Percentiles rank a stretch among this genome's conserved stretches.
These are phyloP conservation scores for Myotis pilosus DNA, from an alignment of 2,797 vertebrate species.

Conservation along the genomic window DNA sequence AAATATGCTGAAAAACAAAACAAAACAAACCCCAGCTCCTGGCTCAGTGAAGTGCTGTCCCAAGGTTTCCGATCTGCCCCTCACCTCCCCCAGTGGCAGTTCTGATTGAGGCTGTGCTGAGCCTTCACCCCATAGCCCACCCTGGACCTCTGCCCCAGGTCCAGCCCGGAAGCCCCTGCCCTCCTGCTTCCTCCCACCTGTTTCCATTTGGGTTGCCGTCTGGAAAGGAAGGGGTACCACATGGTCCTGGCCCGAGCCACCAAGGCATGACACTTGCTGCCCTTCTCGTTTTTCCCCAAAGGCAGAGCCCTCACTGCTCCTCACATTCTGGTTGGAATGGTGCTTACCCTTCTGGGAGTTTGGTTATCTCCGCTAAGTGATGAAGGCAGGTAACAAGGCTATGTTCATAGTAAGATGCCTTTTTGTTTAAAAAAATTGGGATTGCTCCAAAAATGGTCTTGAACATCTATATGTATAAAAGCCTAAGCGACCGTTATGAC, in stretches of 20 bases:
- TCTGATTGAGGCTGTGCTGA: too few relatives aligned
- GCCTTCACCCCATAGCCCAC: too few relatives aligned
- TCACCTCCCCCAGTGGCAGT: not conserved
- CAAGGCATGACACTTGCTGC: not conserved
- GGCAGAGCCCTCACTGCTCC: not conserved
- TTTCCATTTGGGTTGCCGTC: too few relatives aligned
- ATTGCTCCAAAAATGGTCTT: not conserved
- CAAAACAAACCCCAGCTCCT: not conserved
- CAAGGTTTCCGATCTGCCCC: not conserved
- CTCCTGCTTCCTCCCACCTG: not conserved
- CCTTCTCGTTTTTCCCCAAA: not conserved
- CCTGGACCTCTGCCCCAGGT: not conserved
- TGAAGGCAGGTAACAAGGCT: not conserved
- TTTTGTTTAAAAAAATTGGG: not conserved
- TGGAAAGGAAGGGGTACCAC: not conserved
- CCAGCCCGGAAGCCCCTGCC: not conserved
- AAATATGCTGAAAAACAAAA: not conserved
- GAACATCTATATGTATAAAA: not conserved
- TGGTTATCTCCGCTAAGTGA: not conserved
- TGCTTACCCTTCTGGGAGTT: not conserved
- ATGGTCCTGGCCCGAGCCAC: too few relatives aligned
- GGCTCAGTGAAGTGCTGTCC: not conserved
- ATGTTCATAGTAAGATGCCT: not conserved
- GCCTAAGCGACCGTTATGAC: too few relatives aligned
- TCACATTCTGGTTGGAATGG: accelerated